Evolutionary conservation across 1,140 invertebrate genomes (phyloP).

Genomic region (Megalopta genalis): DNA sequence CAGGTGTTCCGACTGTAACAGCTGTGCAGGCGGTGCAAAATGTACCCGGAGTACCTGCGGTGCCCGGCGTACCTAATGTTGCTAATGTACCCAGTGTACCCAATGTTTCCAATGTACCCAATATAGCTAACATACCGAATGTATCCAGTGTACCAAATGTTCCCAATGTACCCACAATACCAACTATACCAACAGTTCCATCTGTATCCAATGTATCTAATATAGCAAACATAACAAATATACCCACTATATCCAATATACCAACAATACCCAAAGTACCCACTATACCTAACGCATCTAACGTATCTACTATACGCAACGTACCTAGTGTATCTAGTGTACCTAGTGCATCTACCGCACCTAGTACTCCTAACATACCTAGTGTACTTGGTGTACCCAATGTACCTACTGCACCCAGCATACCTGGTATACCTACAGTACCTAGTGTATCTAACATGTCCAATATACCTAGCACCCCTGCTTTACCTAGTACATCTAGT

Average conservation of each 20-base stretch:
- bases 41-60: constrained; percentile 54
- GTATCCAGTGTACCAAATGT: constrained; percentile 82
- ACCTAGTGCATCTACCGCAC: constrained; percentile 49
- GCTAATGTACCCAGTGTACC: constrained; percentile 77
- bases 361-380: constrained; percentile 54
- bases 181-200: constrained; percentile 11
- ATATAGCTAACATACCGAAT: constrained; percentile 80
- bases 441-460: constrained; percentile 55
- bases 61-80: constrained; percentile 56
- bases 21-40: constrained; percentile 81
- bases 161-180: constrained; percentile 39
- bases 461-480: constrained; percentile 58
- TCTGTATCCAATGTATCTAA: constrained; percentile 5
- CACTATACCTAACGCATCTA: constrained; percentile 61
- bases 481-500: constrained; percentile 63
- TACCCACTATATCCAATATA: constrained; percentile 27
- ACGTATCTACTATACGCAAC: constrained; percentile 59
- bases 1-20: constrained; percentile 67
- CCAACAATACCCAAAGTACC: constrained; percentile 49
- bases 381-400: neutral
- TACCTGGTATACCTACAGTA: constrained; percentile 61
- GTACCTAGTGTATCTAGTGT: constrained; percentile 47
- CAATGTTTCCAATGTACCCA: constrained; percentile 53
- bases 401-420: neutral
- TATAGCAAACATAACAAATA: constrained; percentile 79